These are phyloP conservation scores for Urocyon cinereoargenteus DNA, from an alignment of 2,797 vertebrate species.

Conservation along the genomic window DNA sequence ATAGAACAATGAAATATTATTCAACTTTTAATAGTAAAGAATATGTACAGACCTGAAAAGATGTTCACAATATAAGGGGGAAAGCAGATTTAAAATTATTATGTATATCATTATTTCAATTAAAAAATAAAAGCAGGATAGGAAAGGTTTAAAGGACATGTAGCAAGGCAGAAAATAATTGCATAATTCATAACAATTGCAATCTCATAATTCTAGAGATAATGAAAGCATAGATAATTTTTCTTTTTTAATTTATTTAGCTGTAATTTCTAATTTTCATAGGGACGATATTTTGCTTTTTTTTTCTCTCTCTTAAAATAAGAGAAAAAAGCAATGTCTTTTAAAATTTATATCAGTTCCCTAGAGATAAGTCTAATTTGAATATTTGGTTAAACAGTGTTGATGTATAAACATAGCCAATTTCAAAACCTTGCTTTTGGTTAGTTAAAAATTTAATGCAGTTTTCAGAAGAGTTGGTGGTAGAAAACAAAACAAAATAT, in stretches of 20 bases:
- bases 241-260: background rate
- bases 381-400: conserved; percentile 1
- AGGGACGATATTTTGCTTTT: background rate
- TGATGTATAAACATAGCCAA: background rate
- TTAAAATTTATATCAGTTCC: conserved; percentile 11
- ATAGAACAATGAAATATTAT: background rate
- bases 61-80: background rate
- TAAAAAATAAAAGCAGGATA: background rate
- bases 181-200: too few relatives aligned
- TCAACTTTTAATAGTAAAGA: background rate
- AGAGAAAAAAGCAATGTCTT: background rate
- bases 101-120: background rate
- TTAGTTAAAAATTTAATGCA: background rate
- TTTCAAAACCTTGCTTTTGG: conserved; percentile 38
- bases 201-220: background rate
- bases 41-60: background rate
- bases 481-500: background rate
- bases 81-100: background rate
- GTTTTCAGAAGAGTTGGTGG: conserved; percentile 24
- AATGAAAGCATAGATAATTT: background rate
- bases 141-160: background rate
- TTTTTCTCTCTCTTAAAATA: background rate
- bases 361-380: background rate
- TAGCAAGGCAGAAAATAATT: background rate
- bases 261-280: background rate